Percentiles rank a stretch among this genome's conserved stretches.
phyloP scores from a whole-genome alignment of 2,888 invertebrate species.

The Conops quadrifasciatus region DNA sequence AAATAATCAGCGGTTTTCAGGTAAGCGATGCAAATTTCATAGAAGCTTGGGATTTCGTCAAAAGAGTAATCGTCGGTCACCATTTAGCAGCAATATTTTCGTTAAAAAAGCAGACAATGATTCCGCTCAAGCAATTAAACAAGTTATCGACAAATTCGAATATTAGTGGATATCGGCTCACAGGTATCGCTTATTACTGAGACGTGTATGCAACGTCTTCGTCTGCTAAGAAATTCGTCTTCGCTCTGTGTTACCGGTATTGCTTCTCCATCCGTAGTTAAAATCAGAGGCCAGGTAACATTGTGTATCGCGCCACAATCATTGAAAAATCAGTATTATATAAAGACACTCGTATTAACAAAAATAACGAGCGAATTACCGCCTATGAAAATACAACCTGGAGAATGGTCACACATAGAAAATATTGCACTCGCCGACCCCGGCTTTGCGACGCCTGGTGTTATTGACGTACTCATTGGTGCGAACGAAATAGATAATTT shows the following conservation, averaged over 20 bases:
- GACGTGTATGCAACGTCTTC: conserved; percentile 3
- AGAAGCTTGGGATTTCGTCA: neutral
- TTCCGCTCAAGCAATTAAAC: neutral
- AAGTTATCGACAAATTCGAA: neutral
- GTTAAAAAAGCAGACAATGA: neutral
- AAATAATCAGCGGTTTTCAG: neutral
- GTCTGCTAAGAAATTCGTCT: neutral
- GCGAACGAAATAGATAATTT: neutral
- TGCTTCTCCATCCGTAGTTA: neutral
- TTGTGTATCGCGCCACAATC: neutral
- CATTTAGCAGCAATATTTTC: no score
- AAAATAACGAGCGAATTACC: neutral
- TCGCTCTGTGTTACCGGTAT: neutral
- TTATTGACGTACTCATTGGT: neutral
- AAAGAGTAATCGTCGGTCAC: no score
- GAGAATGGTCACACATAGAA: conserved; percentile 8
- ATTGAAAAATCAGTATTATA: conserved; percentile 1
- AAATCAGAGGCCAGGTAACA: neutral
- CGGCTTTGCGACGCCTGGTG: no score
- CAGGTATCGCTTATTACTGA: neutral
- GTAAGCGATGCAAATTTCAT: neutral
- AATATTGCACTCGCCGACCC: conserved; percentile 8
- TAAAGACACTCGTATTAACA: neutral
- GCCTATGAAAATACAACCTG: neutral
- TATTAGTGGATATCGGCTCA: neutral